phyloP scores from a whole-genome alignment of 2,797 vertebrate species.

The Benthosema pterotum region DNA sequence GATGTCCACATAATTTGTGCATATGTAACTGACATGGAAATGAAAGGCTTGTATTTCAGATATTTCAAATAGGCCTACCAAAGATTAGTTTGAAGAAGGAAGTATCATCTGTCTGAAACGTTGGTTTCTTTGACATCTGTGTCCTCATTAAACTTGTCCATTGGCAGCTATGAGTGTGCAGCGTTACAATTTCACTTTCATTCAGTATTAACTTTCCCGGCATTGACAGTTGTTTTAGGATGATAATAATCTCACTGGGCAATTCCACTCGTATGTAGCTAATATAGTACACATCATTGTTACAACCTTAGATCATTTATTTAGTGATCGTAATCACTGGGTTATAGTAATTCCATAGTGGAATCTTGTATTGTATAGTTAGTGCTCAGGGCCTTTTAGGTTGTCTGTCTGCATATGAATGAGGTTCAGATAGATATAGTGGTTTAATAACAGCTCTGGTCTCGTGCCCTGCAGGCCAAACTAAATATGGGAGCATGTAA shows the following conservation, averaged over 20 bases:
- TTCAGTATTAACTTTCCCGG: too few relatives aligned
- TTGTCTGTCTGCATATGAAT: conserved; percentile 54
- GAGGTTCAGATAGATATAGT: conserved; percentile 46
- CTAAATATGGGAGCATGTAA: conserved; percentile 50
- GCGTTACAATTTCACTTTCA: too few relatives aligned
- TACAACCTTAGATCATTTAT: conserved; percentile 28
- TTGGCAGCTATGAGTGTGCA: too few relatives aligned
- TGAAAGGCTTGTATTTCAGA: not conserved
- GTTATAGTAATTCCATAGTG: too few relatives aligned
- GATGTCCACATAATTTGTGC: not conserved
- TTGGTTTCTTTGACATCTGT: too few relatives aligned
- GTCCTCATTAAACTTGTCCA: too few relatives aligned
- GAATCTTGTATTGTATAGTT: conserved; percentile 31
- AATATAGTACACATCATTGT: conserved; percentile 26
- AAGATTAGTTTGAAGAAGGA: not conserved
- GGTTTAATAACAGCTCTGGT: conserved; percentile 61
- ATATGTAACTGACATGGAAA: not conserved
- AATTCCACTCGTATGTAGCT: not conserved
- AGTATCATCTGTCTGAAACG: too few relatives aligned
- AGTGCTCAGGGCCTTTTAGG: conserved; percentile 28
- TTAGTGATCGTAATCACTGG: conserved; percentile 29
- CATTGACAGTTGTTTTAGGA: conserved; percentile 8
- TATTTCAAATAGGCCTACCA: not conserved
- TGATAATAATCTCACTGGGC: conserved; percentile 11
- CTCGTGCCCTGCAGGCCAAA: conserved; percentile 28